Conservation (phyloP, 2,888 invertebrate genomes). For the Mongoloraphidia duomilia region DNA sequence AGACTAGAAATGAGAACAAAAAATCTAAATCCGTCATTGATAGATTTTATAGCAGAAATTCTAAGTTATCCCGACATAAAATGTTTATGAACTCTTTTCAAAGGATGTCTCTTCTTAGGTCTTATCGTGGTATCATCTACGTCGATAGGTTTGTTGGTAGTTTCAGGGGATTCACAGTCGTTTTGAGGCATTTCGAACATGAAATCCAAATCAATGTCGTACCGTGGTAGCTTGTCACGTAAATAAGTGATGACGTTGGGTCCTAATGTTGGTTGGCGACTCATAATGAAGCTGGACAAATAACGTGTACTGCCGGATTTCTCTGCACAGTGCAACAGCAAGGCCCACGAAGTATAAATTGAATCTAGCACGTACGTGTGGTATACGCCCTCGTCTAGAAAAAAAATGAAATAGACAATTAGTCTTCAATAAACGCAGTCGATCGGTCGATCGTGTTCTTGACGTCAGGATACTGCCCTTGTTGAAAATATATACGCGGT, state of each 20-base stretch:
- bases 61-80: too few relatives aligned
- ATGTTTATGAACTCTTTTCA: too few relatives aligned
- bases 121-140: background rate
- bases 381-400: constrained; percentile 71
- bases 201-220: constrained; percentile 73
- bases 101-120: too few relatives aligned
- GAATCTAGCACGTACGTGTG: constrained; percentile 78
- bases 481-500: too few relatives aligned
- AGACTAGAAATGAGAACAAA: too few relatives aligned
- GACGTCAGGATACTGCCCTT: too few relatives aligned
- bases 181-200: constrained; percentile 71
- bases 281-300: constrained; percentile 69
- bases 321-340: constrained; percentile 76
- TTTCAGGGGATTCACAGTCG: constrained; percentile 37
- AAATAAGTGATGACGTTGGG: constrained; percentile 60
- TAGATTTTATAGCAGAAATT: too few relatives aligned
- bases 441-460: too few relatives aligned
- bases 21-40: too few relatives aligned
- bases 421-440: background rate
- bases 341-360: constrained; percentile 69
- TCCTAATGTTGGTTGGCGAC: constrained; percentile 42
- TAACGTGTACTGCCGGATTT: constrained; percentile 64
- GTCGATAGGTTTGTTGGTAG: background rate
- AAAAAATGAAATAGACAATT: constrained; percentile 11
- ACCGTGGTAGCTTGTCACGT: constrained; percentile 61